phyloP scores from a whole-genome alignment of 2,888 invertebrate genomes.

The Drosophila demipolita region DNA sequence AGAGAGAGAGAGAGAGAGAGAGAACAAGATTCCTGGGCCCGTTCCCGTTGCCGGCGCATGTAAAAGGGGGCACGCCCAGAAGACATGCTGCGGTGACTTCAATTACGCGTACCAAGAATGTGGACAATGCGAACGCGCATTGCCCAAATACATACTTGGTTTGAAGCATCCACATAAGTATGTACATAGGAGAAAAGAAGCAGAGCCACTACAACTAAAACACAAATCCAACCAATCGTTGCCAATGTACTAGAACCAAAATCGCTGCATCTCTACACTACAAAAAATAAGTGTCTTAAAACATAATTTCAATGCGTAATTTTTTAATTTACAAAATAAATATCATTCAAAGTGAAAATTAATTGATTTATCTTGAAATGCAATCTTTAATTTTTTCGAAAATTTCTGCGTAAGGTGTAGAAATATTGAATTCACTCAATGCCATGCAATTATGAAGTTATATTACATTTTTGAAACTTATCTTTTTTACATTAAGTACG shows the following conservation, averaged over 20 bases:
- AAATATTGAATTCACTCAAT: not conserved
- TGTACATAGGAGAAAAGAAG: not conserved
- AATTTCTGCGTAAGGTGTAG: not conserved
- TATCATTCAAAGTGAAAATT: not conserved
- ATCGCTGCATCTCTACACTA: conserved; percentile 7
- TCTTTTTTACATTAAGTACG: not conserved
- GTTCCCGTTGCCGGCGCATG: conserved; percentile 56
- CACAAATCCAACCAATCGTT: conserved; percentile 79
- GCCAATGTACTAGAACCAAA: conserved; percentile 80
- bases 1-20: not conserved
- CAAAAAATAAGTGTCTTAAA: not conserved
- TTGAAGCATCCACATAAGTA: not conserved
- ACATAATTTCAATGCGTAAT: not conserved
- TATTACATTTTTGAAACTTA: not conserved
- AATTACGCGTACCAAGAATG: conserved; percentile 81
- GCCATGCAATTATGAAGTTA: not conserved
- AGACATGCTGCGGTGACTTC: conserved; percentile 80
- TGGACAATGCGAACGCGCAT: conserved; percentile 63
- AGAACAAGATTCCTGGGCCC: conserved; percentile 13
- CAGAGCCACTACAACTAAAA: conserved; percentile 1
- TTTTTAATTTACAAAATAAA: fast-evolving
- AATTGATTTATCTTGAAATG: not conserved
- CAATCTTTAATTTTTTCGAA: not conserved
- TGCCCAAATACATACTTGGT: conserved; percentile 48
- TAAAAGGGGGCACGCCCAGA: conserved; percentile 66